These are phyloP conservation scores for Papilio demoleus DNA, from an alignment of 2,888 invertebrate genomes.

Conservation along the genomic window DNA sequence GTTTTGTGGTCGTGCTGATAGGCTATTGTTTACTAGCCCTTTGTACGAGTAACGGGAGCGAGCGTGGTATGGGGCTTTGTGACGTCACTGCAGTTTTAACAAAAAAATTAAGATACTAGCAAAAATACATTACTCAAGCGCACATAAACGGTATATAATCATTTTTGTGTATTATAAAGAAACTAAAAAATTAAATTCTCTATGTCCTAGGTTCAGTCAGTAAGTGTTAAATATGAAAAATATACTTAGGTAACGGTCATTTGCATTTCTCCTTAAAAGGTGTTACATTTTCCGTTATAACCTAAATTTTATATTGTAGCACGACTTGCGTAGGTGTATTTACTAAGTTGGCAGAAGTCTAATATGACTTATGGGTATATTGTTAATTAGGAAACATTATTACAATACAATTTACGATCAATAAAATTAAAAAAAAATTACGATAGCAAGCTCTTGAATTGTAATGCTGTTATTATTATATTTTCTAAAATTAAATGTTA, in stretches of 20 bases:
- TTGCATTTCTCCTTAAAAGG: neutral
- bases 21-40: constrained; percentile 65
- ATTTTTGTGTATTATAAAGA: too few species aligned
- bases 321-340: constrained; percentile 11
- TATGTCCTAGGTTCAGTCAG: neutral
- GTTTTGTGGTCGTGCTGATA: constrained; percentile 71
- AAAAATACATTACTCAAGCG: neutral
- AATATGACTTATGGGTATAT: neutral
- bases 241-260: neutral
- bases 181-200: neutral
- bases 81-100: constrained; percentile 75
- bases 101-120: constrained; percentile 52
- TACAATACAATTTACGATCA: too few species aligned
- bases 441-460: too few species aligned
- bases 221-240: neutral
- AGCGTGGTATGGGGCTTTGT: constrained; percentile 64
- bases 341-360: neutral
- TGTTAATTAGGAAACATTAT: neutral
- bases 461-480: too few species aligned
- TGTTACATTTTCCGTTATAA: neutral
- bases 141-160: too few species aligned
- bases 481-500: too few species aligned
- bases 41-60: constrained; percentile 72
- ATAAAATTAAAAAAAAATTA: too few species aligned
- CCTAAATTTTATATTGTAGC: neutral